Conservation (phyloP, 1,140 invertebrate species). For the Caenorhabditis latens region DNA sequence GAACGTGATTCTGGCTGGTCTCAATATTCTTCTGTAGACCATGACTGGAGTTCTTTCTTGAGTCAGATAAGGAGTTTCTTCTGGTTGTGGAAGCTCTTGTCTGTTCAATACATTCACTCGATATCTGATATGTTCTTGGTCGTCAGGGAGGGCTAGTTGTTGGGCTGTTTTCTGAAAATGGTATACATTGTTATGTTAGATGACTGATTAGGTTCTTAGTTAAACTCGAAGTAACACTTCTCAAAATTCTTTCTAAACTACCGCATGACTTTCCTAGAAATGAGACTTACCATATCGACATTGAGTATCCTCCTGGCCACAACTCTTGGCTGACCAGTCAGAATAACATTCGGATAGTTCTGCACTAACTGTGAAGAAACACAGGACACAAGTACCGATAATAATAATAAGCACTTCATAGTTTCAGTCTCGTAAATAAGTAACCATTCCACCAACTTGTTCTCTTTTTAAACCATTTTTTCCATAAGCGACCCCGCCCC, state of each 20-base stretch:
- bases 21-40: not conserved
- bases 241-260: no score
- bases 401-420: not conserved
- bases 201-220: no score
- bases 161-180: conserved; percentile 13
- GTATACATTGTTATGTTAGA: not conserved
- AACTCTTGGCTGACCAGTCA: conserved; percentile 18
- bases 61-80: not conserved
- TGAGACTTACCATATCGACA: conserved; percentile 17
- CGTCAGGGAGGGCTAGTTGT: conserved; percentile 1
- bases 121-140: conserved; percentile 12
- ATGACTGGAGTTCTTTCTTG: conserved; percentile 1
- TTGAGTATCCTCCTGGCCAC: conserved; percentile 10
- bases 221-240: no score
- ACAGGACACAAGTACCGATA: not conserved
- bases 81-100: not conserved
- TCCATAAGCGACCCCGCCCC: not conserved
- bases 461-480: not conserved
- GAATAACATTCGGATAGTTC: conserved; percentile 26
- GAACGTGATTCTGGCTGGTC: conserved; percentile 25
- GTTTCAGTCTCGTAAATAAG: not conserved
- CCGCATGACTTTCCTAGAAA: no score
- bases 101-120: not conserved
- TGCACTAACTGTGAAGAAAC: not conserved
- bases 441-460: not conserved